phyloP scores from a whole-genome alignment of 64 coral and sea anemone genomes.

The Stylophora pistillata region DNA sequence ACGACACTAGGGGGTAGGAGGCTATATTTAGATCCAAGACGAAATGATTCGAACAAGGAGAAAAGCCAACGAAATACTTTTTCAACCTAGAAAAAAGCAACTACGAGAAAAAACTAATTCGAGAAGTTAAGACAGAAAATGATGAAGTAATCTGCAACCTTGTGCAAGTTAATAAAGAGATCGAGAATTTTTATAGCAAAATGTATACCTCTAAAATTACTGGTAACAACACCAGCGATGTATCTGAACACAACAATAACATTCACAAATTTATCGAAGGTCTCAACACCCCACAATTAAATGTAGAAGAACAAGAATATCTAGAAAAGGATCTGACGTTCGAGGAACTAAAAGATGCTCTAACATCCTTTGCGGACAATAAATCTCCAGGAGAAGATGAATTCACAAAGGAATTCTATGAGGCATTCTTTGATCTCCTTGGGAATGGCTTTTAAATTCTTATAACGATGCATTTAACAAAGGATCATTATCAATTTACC shows the following conservation, averaged over 20 bases:
- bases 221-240: background rate
- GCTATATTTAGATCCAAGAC: background rate
- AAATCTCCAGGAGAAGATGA: background rate
- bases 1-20: background rate
- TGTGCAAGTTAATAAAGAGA: background rate
- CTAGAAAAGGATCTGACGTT: background rate
- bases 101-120: constrained; percentile 25
- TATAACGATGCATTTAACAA: background rate
- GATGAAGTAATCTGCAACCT: constrained; percentile 3
- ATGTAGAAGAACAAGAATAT: background rate
- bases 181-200: background rate
- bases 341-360: background rate
- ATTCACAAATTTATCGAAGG: background rate
- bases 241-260: background rate
- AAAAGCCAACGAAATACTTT: background rate
- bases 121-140: constrained; percentile 55
- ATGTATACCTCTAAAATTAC: background rate
- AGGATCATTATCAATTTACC: background rate
- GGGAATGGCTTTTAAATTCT: background rate
- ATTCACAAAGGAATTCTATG: constrained; percentile 10
- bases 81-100: background rate
- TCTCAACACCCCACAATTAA: background rate
- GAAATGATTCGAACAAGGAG: constrained; percentile 16
- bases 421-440: background rate
- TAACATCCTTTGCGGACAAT: background rate